Conservation (phyloP, 2,797 vertebrate species). For the Cossypha heuglini region DNA sequence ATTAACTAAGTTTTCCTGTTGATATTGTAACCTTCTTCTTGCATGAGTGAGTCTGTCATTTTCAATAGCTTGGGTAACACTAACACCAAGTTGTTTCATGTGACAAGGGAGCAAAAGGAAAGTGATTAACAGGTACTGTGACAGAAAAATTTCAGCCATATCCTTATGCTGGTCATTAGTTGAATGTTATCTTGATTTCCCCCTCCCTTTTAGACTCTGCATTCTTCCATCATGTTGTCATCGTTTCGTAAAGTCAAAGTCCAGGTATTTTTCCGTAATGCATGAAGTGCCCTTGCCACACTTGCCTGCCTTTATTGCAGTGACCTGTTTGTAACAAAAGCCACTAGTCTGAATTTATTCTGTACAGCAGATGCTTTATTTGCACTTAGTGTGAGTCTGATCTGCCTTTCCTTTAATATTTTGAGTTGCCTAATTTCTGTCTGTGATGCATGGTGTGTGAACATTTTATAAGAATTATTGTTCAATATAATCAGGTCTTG, state of each 20-base stretch:
- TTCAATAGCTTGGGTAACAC: background rate
- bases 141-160: background rate
- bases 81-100: background rate
- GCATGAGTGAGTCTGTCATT: background rate
- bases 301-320: constrained; percentile 66
- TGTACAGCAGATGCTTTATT: background rate
- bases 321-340: constrained; percentile 38
- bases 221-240: constrained; percentile 83
- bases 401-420: constrained; percentile 26
- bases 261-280: constrained; percentile 83
- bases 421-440: background rate
- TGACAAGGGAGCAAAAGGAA: background rate
- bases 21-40: background rate
- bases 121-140: background rate
- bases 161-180: constrained; percentile 29
- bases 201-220: constrained; percentile 73
- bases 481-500: background rate
- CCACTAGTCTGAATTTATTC: background rate
- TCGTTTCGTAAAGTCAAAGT: constrained; percentile 89
- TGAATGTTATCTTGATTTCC: constrained; percentile 70
- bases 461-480: background rate
- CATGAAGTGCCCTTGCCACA: constrained; percentile 65
- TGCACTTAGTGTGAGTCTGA: background rate
- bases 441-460: constrained; percentile 64
- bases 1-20: background rate